phyloP scores from a whole-genome alignment of 1,140 invertebrate genomes.

The Pectinophora gossypiella region DNA sequence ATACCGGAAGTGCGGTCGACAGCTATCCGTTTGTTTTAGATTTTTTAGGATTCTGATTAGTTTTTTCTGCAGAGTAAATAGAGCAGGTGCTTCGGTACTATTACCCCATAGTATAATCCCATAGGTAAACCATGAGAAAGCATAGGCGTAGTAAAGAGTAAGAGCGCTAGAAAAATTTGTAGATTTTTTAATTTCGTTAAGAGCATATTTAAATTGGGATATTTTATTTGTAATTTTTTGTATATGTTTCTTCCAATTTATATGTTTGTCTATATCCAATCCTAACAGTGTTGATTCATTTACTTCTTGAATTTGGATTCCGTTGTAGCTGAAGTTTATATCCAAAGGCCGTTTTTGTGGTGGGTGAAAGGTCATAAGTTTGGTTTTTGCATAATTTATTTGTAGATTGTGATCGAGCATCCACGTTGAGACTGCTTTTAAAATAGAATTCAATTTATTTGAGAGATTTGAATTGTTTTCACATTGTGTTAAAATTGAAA shows the following conservation, averaged over 20 bases:
- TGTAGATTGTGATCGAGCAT: background rate
- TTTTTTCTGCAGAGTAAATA: no score
- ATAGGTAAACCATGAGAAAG: no score
- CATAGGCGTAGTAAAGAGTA: no score
- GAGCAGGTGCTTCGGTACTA: no score
- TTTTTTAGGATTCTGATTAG: no score
- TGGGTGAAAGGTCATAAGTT: background rate
- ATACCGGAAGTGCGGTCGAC: no score
- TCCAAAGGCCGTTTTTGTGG: background rate
- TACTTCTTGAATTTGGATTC: background rate
- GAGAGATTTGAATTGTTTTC: background rate
- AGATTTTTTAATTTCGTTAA: no score
- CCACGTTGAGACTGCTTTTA: background rate
- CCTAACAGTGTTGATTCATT: background rate
- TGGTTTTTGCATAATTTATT: background rate
- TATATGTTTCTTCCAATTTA: background rate
- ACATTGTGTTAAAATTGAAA: background rate
- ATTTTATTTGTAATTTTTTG: background rate
- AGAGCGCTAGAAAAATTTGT: no score
- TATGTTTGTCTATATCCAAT: no score
- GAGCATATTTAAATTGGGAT: no score
- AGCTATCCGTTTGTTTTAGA: no score
- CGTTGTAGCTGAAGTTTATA: background rate
- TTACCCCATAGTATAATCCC: no score
- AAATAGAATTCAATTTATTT: background rate